phyloP scores from a whole-genome alignment of 2,888 invertebrate species.

The Crioceris asparagi region DNA sequence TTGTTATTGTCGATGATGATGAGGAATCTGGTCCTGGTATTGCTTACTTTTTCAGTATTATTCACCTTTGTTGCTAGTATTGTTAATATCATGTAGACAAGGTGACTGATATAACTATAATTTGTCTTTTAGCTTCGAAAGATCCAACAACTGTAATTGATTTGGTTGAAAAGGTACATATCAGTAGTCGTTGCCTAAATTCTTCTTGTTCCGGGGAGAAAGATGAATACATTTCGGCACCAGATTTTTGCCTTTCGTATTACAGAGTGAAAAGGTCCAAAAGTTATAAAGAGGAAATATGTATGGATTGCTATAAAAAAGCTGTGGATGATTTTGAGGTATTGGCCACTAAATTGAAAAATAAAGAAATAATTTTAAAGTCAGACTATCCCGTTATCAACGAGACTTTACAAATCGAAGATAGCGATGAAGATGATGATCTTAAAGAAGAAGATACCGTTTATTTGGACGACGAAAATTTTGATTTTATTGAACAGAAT shows the following conservation, averaged over 20 bases:
- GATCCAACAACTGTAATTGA: too few relatives aligned
- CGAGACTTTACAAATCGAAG: conserved; percentile 36
- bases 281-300: conserved; percentile 34
- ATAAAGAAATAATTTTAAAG: conserved; percentile 18
- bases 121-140: too few relatives aligned
- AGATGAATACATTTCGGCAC: conserved; percentile 37
- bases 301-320: conserved; percentile 33
- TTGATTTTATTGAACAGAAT: conserved; percentile 37
- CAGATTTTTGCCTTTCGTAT: conserved; percentile 35
- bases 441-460: conserved; percentile 19
- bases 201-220: conserved; percentile 39
- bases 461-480: conserved; percentile 26
- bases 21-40: too few relatives aligned
- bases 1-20: conserved; percentile 29
- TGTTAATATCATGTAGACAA: too few relatives aligned
- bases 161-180: conserved; percentile 27
- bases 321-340: conserved; percentile 34
- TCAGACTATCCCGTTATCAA: conserved; percentile 33
- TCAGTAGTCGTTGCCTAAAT: conserved; percentile 47
- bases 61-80: too few relatives aligned
- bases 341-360: conserved; percentile 23
- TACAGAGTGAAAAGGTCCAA: conserved; percentile 35
- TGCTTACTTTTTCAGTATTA: too few relatives aligned
- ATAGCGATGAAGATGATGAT: conserved; percentile 35
- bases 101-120: too few relatives aligned